These are phyloP conservation scores for Pristionchus fissidentatus DNA, from an alignment of 2,888 invertebrate genomes.

Conservation along the genomic window DNA sequence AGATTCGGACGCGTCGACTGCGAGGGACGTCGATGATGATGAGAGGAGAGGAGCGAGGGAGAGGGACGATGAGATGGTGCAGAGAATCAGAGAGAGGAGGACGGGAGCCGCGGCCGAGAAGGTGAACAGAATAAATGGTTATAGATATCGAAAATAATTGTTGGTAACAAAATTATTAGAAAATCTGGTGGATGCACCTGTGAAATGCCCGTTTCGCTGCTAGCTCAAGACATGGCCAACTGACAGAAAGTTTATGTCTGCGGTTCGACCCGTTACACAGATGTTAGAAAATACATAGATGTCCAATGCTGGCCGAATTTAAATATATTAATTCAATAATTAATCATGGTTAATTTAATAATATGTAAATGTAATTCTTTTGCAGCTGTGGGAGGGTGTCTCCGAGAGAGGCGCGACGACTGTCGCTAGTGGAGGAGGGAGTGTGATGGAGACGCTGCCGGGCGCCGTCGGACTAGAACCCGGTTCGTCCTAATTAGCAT, in stretches of 20 bases:
- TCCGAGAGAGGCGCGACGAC: not conserved
- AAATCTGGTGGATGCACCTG: not conserved
- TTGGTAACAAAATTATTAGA: not conserved
- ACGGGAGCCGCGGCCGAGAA: not conserved
- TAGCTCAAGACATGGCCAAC: too few species aligned
- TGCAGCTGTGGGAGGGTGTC: not conserved
- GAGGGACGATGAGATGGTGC: not conserved
- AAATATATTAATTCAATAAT: too few species aligned
- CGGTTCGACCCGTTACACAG: too few species aligned
- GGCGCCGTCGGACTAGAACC: conserved; percentile 14
- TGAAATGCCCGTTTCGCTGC: too few species aligned
- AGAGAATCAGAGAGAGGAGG: conserved; percentile 6
- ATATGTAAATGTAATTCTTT: too few species aligned
- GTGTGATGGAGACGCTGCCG: not conserved
- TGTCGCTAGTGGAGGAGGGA: not conserved
- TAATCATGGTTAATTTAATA: too few species aligned
- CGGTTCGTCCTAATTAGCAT: not conserved
- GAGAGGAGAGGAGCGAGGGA: not conserved
- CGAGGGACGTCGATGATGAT: not conserved
- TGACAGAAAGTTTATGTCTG: too few species aligned
- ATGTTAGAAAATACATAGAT: too few species aligned
- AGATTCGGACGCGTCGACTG: not conserved
- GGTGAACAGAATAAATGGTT: not conserved
- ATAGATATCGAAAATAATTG: not conserved
- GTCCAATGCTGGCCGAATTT: too few species aligned